Base-by-base conservation (phyloP, 2,797 vertebrate genomes). In the Darevskia mixta region DNA sequence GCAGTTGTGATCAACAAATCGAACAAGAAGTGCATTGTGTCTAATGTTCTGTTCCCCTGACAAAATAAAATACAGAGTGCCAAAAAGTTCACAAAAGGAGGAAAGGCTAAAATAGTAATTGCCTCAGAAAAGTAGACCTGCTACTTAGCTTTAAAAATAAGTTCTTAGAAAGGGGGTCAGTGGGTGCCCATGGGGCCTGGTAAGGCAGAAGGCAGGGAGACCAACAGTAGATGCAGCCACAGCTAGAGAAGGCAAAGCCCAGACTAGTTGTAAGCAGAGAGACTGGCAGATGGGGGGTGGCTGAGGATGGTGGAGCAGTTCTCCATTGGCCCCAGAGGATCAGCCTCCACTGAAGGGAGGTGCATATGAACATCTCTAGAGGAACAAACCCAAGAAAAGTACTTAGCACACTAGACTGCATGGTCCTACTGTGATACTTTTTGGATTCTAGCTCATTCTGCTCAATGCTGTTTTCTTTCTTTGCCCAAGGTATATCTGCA, bases 1-100 rank as follows among this genome's bases (percentile, higher is more conserved):
- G 79, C 58, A 94, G 91, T 87, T 92, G 89, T 55, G 71, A 90
- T 73, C 91, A 93, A 90, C 82, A 95, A 94, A 93, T 86, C 87
- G 90, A 85, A 89, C 82, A 85, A 91, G 84, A 80, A 38, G 82
- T 92, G 85, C 66, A 92, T 27, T 69, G 88, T 6, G 85, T 85
- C 92, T 72, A 71, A 71, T 86, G 4, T 27, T 55, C 13, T 87
- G 58, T 88, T 78, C 83, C 90, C 92, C 93, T 86, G 89, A 91
- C 86, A 90, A 89, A 90, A 55, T 15, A 49, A 94, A 90, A 83
- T 67, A 79, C 20, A 84, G 83, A 88, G 93, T 91, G 11, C 49
- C 89, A 84, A 89, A 91, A 92, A 91, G 94, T 87, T 94, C 87
- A 90, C 89, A 90, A 86, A 90, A 83, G 67, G 79, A 91, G 67